phyloP scores from a whole-genome alignment of 1,140 invertebrate species.

The Drosophila trapezifrons region DNA sequence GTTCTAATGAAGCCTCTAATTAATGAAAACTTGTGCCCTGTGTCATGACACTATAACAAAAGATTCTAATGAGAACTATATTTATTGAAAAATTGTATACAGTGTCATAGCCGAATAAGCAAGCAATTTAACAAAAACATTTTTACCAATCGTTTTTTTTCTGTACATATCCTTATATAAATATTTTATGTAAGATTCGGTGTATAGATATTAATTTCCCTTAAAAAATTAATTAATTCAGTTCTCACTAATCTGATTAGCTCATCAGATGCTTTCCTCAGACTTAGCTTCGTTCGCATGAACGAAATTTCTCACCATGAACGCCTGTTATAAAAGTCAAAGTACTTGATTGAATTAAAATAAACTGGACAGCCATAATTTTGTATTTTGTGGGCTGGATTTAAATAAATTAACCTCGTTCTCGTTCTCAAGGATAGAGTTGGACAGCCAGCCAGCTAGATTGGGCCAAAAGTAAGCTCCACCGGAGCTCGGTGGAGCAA shows the following conservation, averaged over 20 bases:
- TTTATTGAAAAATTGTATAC: no score
- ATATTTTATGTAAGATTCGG: no score
- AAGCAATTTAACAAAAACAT: no score
- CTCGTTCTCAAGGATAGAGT: slow-evolving; percentile 15
- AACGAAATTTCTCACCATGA: not conserved
- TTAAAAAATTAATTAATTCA: not conserved
- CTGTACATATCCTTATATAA: no score
- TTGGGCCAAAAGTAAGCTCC: slow-evolving; percentile 21
- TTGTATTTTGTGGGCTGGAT: slow-evolving; percentile 57
- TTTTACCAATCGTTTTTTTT: no score
- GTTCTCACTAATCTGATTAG: not conserved
- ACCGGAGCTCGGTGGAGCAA: slow-evolving; percentile 17
- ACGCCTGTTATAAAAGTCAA: slow-evolving; percentile 15
- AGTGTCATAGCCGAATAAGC: no score
- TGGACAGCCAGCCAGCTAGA: slow-evolving; percentile 1
- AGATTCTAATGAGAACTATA: no score
- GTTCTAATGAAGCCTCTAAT: no score
- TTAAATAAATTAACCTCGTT: slow-evolving; percentile 67
- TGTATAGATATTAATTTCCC: no score
- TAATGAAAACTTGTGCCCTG: no score
- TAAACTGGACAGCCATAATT: slow-evolving; percentile 10
- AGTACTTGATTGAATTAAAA: slow-evolving; percentile 39
- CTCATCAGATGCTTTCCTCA: not conserved
- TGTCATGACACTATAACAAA: no score
- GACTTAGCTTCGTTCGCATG: not conserved